phyloP scores from a whole-genome alignment of 2,888 invertebrate species.

The Sialis fuliginosa region DNA sequence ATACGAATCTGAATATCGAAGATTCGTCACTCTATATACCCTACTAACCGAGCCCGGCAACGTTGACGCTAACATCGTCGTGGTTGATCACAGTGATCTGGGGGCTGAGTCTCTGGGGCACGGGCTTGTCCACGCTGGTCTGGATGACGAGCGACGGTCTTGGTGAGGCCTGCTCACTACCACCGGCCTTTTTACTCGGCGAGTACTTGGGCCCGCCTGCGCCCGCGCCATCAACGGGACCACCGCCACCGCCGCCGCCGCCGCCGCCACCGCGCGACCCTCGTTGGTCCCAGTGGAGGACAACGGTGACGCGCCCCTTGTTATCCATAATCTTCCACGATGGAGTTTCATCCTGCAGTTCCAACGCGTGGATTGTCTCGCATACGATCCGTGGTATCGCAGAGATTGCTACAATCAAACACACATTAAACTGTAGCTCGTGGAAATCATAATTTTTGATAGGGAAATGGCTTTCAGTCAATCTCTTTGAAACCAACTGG shows the following conservation, averaged over 20 bases:
- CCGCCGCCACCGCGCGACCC: conserved; percentile 35
- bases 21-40: too few species aligned
- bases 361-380: conserved; percentile 90
- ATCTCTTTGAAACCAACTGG: too few species aligned
- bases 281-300: conserved; percentile 91
- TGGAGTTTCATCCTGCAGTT: conserved; percentile 90
- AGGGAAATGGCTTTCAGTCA: too few species aligned
- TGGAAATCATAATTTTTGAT: too few species aligned
- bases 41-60: conserved; percentile 11
- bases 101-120: conserved; percentile 35
- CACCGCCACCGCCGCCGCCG: conserved; percentile 29
- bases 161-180: conserved; percentile 25
- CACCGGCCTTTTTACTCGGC: conserved; percentile 31
- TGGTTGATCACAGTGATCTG: conserved; percentile 91
- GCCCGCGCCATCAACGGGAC: conserved; percentile 33
- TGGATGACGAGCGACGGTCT: conserved; percentile 58
- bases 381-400: conserved; percentile 94
- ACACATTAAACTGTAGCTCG: too few species aligned
- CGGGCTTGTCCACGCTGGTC: conserved; percentile 49
- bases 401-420: conserved; percentile 55
- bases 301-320: conserved; percentile 91
- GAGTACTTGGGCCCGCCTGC: conserved; percentile 35
- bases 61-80: conserved; percentile 51
- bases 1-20: too few species aligned
- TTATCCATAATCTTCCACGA: conserved; percentile 98